Evolutionary conservation across 1,140 invertebrate genomes (phyloP), one percentile per base, ranked within the genome.

Genomic region (Neodiprion fabricii): DNA sequence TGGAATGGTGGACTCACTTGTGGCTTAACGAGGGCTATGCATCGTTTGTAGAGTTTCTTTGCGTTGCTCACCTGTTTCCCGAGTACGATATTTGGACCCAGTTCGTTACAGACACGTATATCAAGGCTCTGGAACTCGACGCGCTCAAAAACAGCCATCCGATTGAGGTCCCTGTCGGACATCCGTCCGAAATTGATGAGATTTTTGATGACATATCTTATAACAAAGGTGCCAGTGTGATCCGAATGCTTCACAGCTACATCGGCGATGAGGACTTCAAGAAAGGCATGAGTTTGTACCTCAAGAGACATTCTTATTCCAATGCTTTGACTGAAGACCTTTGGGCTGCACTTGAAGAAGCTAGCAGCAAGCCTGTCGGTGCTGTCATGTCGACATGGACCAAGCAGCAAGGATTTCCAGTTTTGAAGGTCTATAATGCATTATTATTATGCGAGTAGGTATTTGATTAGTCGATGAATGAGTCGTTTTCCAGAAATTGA

Each of bases 161-260:
- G 3, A 97, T 98, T 76, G 95, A 97, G 89, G 95, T 97, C 14
- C 94, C 95, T 50, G 95, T 98, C 0, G 93, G 94, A 1, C 94
- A 97, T 89, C 95, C 96, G 0, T 92, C 94, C 7, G 96, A 99
- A 88, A 96, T 99, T 78, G 96, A 97, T 84, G 96, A 97, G 85
- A 97, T 98, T 78, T 99, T 98, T 87, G 97, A 98, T 89, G 93
- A 95, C 78, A 98, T 99, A 82, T 98, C 97, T 50, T 99, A 99
- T 85, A 94, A 94, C 79, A 99, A 99, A 89, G 96, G 94, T 17
- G 95, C 96, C 0, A 96, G 96, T 50, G 94, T 99, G 1, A 99
- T 99, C 70, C 91, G 97, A 79, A 99, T 99, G 98, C 89, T 99
- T 61, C 96, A 98, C 85, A 93, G 95, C 81, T 99, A 97, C 81